A percentile compares a stretch with the other conserved stretches of the same genome.
Evolutionary conservation across 2,888 invertebrate species (phyloP).

Genomic region (Parnassius orleans): DNA sequence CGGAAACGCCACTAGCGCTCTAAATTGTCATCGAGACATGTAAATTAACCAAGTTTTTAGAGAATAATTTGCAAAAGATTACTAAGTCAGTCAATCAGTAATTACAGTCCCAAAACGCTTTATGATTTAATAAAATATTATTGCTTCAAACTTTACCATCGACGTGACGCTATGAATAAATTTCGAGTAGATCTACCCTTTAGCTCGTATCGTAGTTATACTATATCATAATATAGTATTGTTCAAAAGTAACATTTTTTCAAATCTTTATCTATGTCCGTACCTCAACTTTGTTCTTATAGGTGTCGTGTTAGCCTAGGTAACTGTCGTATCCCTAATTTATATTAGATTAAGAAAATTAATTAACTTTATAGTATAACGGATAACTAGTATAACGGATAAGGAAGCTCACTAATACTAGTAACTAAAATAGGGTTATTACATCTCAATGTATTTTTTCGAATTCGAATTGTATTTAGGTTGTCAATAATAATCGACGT

Average conservation of each 20-base stretch:
- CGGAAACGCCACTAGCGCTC: no score
- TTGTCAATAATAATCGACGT: background rate
- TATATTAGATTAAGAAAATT: conserved; percentile 39
- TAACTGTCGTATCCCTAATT: conserved; percentile 73
- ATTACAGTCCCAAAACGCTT: background rate
- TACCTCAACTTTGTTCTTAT: conserved; percentile 79
- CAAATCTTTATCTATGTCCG: conserved; percentile 75
- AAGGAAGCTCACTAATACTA: conserved; percentile 72
- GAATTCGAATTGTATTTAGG: background rate
- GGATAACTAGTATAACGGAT: conserved; percentile 38
- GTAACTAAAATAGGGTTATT: conserved; percentile 44
- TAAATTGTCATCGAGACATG: no score
- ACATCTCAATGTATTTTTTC: conserved; percentile 60
- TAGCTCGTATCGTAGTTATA: conserved; percentile 45
- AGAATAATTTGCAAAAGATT: background rate
- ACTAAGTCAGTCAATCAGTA: background rate
- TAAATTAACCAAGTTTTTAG: background rate
- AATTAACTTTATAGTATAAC: no score
- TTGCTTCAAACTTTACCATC: conserved; percentile 10
- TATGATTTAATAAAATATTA: conserved; percentile 30
- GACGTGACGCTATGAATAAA: conserved; percentile 21
- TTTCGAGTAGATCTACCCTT: conserved; percentile 32
- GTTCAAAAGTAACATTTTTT: conserved; percentile 55
- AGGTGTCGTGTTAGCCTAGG: conserved; percentile 79
- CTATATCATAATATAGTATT: conserved; percentile 59